Percentiles rank a stretch among this genome's conserved stretches.
Evolutionary conservation across 2,888 invertebrate genomes (phyloP).

Genomic region (Liposcelis brunnea): DNA sequence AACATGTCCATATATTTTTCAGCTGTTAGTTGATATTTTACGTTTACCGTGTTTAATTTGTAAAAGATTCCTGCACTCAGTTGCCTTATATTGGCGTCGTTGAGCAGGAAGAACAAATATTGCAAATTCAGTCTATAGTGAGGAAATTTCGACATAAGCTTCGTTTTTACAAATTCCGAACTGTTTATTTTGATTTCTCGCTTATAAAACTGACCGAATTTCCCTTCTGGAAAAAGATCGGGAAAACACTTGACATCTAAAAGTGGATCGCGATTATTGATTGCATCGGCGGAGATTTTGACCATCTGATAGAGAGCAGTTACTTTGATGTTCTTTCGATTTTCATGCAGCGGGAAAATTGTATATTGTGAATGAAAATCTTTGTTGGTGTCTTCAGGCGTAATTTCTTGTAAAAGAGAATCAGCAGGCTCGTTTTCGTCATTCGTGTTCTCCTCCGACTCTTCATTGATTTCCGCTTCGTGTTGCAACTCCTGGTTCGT

Average conservation of each 20-base stretch:
- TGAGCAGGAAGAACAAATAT: slow-evolving; percentile 19
- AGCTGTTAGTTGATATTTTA: too few relatives aligned
- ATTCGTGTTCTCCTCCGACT: too few relatives aligned
- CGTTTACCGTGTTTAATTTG: slow-evolving; percentile 16
- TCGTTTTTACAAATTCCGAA: slow-evolving; percentile 17
- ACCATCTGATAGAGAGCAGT: slow-evolving; percentile 18
- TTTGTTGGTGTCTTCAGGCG: slow-evolving; percentile 11
- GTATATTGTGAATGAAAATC: slow-evolving; percentile 15
- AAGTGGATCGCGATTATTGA: too few relatives aligned
- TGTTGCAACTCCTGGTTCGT: background rate
- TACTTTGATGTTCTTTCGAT: slow-evolving; percentile 15
- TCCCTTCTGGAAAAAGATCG: slow-evolving; percentile 14
- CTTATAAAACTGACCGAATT: slow-evolving; percentile 16
- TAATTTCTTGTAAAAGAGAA: background rate
- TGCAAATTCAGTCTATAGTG: slow-evolving; percentile 18
- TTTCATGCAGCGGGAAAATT: slow-evolving; percentile 17
- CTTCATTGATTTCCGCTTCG: too few relatives aligned
- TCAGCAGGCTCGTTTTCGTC: too few relatives aligned
- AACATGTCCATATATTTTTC: too few relatives aligned
- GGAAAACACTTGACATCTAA: slow-evolving; percentile 17
- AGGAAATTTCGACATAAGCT: slow-evolving; percentile 18
- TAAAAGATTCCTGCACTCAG: slow-evolving; percentile 19
- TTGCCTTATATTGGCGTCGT: slow-evolving; percentile 17
- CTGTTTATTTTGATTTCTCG: slow-evolving; percentile 14
- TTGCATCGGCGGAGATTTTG: too few relatives aligned